Evolutionary conservation across 2,113 vertebrate genomes (phyloP).

Genomic region (Drymodes brunneopygia): DNA sequence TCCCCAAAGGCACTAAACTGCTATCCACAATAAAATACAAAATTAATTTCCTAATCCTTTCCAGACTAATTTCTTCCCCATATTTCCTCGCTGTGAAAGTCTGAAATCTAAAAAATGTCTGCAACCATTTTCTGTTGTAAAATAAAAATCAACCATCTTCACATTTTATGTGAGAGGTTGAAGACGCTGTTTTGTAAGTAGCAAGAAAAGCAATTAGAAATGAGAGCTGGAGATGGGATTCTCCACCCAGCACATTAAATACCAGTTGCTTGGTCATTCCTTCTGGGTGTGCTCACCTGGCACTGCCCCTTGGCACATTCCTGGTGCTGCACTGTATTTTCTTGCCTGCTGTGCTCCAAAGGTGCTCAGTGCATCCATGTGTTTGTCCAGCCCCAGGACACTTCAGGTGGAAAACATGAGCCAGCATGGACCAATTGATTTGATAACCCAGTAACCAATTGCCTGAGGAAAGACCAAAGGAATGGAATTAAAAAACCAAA

Average conservation of each 20-base stretch:
- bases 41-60: background rate
- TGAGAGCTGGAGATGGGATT: background rate
- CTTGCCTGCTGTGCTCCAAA: background rate
- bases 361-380: background rate
- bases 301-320: accelerated
- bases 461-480: background rate
- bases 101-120: background rate
- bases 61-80: background rate
- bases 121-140: background rate
- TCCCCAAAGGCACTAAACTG: background rate
- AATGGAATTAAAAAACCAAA: background rate
- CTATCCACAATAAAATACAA: background rate
- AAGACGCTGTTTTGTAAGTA: background rate
- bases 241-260: background rate
- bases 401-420: background rate
- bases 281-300: background rate
- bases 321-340: background rate
- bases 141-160: background rate
- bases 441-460: background rate
- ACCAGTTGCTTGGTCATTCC: background rate
- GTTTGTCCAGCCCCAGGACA: background rate
- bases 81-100: background rate
- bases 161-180: background rate
- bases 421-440: background rate
- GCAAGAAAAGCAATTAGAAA: background rate